Percentiles rank a stretch among this genome's conserved stretches.
phyloP scores from a whole-genome alignment of 2,113 vertebrate genomes.

The Istiophorus platypterus region DNA sequence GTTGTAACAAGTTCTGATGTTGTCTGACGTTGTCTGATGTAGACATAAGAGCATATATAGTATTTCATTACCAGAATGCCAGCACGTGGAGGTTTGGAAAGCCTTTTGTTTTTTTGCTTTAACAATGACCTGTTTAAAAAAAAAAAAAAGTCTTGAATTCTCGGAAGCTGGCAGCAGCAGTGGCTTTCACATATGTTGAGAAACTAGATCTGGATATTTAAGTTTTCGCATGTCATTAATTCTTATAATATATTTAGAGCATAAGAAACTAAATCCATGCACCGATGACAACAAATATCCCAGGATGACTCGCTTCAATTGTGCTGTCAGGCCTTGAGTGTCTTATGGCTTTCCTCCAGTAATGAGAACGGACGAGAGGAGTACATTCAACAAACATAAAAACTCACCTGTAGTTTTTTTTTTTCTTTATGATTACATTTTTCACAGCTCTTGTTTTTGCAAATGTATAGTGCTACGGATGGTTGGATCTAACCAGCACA shows the following conservation, averaged over 20 bases:
- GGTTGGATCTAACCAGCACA: neutral
- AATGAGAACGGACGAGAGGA: neutral
- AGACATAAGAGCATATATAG: neutral
- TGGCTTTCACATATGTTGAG: neutral
- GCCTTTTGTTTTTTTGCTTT: too few relatives aligned
- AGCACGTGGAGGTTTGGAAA: neutral
- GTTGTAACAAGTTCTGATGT: slow-evolving; percentile 6
- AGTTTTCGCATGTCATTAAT: neutral
- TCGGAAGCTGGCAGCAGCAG: neutral
- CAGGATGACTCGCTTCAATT: neutral
- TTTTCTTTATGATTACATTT: slow-evolving; percentile 7
- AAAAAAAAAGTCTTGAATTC: neutral
- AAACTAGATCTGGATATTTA: neutral
- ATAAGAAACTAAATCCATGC: neutral
- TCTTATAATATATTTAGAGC: neutral
- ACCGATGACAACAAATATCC: neutral
- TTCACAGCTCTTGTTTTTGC: slow-evolving; percentile 30
- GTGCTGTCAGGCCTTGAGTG: neutral
- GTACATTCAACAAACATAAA: slow-evolving; percentile 1
- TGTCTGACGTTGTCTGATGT: neutral
- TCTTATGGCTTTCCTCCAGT: slow-evolving; percentile 20
- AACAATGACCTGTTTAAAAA: too few relatives aligned
- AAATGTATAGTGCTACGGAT: slow-evolving; percentile 21
- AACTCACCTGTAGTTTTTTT: neutral
- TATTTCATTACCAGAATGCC: neutral